A percentile compares a stretch with the other conserved stretches of the same genome.
Evolutionary conservation across 2,113 vertebrate species (phyloP).

Genomic region (Chamaetylas fuelleborni): DNA sequence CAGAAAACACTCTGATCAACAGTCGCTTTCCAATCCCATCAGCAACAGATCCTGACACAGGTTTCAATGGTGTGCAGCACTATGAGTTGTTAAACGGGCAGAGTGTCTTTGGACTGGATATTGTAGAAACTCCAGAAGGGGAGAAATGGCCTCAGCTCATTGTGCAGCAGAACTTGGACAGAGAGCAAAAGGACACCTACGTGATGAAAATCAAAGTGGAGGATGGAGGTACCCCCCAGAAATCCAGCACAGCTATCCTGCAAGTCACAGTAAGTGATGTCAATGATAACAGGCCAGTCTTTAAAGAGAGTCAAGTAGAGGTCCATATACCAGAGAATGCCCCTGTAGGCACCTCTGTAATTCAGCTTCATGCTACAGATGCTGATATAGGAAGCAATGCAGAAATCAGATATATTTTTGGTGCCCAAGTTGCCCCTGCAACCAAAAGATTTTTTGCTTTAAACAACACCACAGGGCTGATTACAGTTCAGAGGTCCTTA

Average conservation of each 20-base stretch:
- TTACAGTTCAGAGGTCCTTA: constrained; percentile 93
- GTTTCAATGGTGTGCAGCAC: constrained; percentile 96
- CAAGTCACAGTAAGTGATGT: constrained; percentile 98
- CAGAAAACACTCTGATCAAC: constrained; percentile 98
- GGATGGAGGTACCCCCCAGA: constrained; percentile 94
- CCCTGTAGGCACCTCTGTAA: constrained; percentile 91
- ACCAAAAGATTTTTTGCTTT: constrained; percentile 97
- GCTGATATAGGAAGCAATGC: constrained; percentile 96
- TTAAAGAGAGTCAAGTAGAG: constrained; percentile 95
- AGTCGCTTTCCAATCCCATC: constrained; percentile 97
- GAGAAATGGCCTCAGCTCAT: constrained; percentile 99
- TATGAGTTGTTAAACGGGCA: constrained; percentile 96
- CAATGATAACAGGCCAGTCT: constrained; percentile 96
- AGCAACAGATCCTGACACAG: constrained; percentile 97
- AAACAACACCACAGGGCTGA: constrained; percentile 92
- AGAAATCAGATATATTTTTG: constrained; percentile 95
- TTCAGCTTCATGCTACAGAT: constrained; percentile 95
- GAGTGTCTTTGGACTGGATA: constrained; percentile 96
- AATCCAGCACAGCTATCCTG: constrained; percentile 98
- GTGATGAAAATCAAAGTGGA: constrained; percentile 99
- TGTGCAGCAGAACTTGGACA: constrained; percentile 96
- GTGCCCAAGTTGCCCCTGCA: constrained; percentile 90
- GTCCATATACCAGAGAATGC: constrained; percentile 96
- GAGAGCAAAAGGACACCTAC: constrained; percentile 98
- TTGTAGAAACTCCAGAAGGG: constrained; percentile 97